Evolutionary conservation across 2,113 vertebrate genomes (phyloP).

Genomic region (Sisor rabdophorus): DNA sequence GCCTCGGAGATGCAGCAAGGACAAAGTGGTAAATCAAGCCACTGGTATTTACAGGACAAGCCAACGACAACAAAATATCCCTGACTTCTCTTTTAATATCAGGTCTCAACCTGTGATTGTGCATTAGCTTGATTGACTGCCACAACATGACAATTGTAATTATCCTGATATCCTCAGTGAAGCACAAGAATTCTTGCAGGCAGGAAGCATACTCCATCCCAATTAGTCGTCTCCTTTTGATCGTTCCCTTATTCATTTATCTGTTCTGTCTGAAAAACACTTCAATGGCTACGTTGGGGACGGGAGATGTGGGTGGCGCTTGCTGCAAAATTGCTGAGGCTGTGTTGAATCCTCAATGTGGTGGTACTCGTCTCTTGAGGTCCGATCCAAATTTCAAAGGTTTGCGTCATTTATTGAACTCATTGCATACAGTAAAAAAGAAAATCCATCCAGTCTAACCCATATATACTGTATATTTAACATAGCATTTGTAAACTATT

Average conservation of each 20-base stretch:
- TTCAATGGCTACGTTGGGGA: conserved; percentile 52
- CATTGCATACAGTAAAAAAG: background rate
- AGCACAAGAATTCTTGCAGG: conserved; percentile 50
- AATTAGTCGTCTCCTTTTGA: conserved; percentile 63
- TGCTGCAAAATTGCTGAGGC: background rate
- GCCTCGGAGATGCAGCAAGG: conserved; percentile 32
- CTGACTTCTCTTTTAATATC: conserved; percentile 50
- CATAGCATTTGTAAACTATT: too few relatives aligned
- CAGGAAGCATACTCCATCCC: conserved; percentile 62
- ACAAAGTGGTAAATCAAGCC: conserved; percentile 41
- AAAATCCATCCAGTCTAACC: background rate
- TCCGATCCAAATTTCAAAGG: background rate
- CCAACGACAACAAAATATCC: conserved; percentile 58
- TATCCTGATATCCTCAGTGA: conserved; percentile 57
- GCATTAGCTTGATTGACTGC: conserved; percentile 59
- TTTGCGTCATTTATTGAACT: too few relatives aligned
- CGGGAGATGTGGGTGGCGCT: conserved; percentile 17
- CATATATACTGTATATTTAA: too few relatives aligned
- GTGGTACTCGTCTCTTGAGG: background rate
- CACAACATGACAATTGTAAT: conserved; percentile 60
- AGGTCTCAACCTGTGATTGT: conserved; percentile 53
- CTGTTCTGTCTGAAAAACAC: conserved; percentile 51
- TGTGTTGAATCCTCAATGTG: background rate
- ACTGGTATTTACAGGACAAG: conserved; percentile 46
- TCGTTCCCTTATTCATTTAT: conserved; percentile 39